phyloP scores from a whole-genome alignment of 2,888 invertebrate species.

The Chirona hameri region DNA sequence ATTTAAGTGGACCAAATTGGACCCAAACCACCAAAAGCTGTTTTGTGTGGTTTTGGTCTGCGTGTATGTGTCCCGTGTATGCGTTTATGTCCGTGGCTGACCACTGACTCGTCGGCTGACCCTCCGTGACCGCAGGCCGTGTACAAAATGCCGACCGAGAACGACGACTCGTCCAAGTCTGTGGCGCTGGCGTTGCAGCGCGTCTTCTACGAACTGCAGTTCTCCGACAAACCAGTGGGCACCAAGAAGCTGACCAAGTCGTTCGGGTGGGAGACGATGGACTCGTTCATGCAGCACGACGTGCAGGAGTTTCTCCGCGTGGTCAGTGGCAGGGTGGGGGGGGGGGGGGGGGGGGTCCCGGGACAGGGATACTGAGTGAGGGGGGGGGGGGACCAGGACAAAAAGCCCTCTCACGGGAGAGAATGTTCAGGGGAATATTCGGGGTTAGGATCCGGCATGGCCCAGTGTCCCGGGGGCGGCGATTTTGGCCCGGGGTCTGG shows the following conservation, averaged over 20 bases:
- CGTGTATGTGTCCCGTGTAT: too few relatives aligned
- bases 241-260: conserved; percentile 98
- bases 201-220: conserved; percentile 97
- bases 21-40: too few relatives aligned
- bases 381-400: too few relatives aligned
- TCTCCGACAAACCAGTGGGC: conserved; percentile 95
- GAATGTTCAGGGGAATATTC: too few relatives aligned
- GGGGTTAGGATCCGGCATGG: too few relatives aligned
- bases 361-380: background rate
- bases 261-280: conserved; percentile 99
- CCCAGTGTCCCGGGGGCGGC: too few relatives aligned
- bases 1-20: too few relatives aligned
- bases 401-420: too few relatives aligned
- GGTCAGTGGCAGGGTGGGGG: conserved; percentile 64
- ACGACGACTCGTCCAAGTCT: conserved; percentile 90
- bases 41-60: too few relatives aligned
- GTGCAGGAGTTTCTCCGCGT: conserved; percentile 59
- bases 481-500: too few relatives aligned
- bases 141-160: conserved; percentile 98
- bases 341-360: too few relatives aligned
- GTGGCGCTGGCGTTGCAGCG: conserved; percentile 94
- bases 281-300: conserved; percentile 99
- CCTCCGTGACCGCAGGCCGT: conserved; percentile 65
- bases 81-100: too few relatives aligned
- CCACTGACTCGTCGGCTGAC: background rate